A percentile compares a stretch with the other conserved stretches of the same genome.
These are phyloP conservation scores for Elysia chlorotica DNA, from an alignment of 1,140 invertebrate genomes.

Conservation along the genomic window DNA sequence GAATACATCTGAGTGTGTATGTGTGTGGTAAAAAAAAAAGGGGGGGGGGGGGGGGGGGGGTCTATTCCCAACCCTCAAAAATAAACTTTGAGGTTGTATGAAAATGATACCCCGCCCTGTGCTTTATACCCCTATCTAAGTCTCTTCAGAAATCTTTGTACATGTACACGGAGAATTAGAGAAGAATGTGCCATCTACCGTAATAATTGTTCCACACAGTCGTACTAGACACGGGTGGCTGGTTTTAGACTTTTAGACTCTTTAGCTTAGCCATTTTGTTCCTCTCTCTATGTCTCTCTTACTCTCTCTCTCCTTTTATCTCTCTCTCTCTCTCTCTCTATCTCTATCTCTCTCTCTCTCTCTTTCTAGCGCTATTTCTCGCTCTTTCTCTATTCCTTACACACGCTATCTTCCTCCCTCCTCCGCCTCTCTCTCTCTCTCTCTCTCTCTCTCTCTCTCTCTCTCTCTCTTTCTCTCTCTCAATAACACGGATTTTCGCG, in stretches of 20 bases:
- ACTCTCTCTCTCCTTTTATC: conserved; percentile 23
- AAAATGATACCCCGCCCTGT: neutral
- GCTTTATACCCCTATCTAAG: neutral
- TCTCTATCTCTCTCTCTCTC: conserved; percentile 24
- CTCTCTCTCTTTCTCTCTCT: neutral
- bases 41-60: too few species aligned
- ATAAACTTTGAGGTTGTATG: too few species aligned
- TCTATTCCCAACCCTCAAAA: too few species aligned
- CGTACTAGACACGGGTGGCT: neutral
- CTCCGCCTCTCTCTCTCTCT: conserved; percentile 4
- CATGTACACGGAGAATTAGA: neutral
- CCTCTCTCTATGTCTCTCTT: neutral
- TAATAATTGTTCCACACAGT: neutral
- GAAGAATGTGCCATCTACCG: neutral
- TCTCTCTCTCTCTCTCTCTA: conserved; percentile 27
- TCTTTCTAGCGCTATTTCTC: conserved; percentile 21
- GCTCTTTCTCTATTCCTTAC: conserved; percentile 20
- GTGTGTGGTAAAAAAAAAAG: too few species aligned
- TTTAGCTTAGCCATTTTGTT: neutral
- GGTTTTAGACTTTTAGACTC: neutral
- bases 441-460: conserved; percentile 8
- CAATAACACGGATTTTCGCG: too few species aligned
- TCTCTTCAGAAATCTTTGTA: neutral
- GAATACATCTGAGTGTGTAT: too few species aligned
- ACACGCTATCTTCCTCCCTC: conserved; percentile 20